Evolutionary conservation across 2,113 vertebrate species (phyloP), one percentile per base, ranked within the genome.

Genomic region (Vombatus ursinus): DNA sequence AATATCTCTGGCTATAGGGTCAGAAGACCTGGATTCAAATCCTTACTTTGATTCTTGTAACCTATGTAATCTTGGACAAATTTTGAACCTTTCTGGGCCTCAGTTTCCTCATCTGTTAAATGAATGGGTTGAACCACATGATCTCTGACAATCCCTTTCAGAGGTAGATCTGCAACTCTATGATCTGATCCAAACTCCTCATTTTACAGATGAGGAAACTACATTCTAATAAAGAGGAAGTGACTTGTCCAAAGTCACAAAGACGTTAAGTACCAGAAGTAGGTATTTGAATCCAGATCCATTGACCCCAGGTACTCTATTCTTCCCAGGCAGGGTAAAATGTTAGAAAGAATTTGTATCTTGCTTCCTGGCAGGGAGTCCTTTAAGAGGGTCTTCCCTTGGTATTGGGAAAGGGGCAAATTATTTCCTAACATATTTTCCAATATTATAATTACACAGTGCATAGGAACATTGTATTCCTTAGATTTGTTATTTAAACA

Each of bases 401-500:
- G 31, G 31, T 37, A 0, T 25, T 25, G 28, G 84, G 57, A 11
- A 91, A 51, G 77, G 77, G 94, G 8, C 91, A 54, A 49, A 28
- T n/a, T 22, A n/a, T 77, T 84, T 44, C 0, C 19, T 0, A 90
- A 77, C 2, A 28, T 48, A 3, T 77, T 49, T 96, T 51, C 47
- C 28, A 84, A 9, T 9, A 16, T 57, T 52, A 16, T 0, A 91
- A 8, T n/a, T 28, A 90, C 31, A 44, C 44, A 9, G 8, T 90
- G 0, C 14, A 50, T 47, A 24, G 91, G 28, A 52, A 49, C 0
- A 52, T 50, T 89, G 37, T 3, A 1, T 52, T 90, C 24, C n/a
- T 14, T 11, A 48, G n/a, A 84, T 89, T 92, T n/a, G 3, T 84
- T 93, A 84, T 96, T 91, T 19, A 94, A 54, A 95, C 57, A 50